Percentiles rank a stretch among this genome's conserved stretches.
Conservation (phyloP, 2,113 vertebrate genomes). For the Rhabdornis inornatus region DNA sequence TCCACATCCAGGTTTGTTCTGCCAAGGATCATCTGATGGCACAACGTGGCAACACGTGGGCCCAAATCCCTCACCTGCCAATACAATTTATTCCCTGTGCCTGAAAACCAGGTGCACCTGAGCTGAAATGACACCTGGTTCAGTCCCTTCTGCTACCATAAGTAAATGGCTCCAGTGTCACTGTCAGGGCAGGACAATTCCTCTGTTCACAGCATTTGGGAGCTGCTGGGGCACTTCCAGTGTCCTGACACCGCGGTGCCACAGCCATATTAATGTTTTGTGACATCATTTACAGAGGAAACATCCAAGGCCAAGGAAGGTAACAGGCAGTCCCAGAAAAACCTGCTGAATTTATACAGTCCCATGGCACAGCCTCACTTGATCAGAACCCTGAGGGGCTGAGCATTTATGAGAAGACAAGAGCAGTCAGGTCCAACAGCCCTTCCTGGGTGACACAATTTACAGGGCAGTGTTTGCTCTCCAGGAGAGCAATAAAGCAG, state of each 20-base stretch:
- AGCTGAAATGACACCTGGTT: neutral
- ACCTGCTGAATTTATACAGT: neutral
- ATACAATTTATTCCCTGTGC: too few species aligned
- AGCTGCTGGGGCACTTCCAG: fast-evolving
- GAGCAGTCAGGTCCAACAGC: neutral
- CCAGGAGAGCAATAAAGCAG: neutral
- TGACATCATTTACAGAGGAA: neutral
- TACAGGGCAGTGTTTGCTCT: neutral
- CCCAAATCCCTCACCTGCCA: neutral
- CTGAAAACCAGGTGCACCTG: neutral
- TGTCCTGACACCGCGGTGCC: fast-evolving
- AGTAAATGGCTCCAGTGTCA: fast-evolving
- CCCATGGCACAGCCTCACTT: fast-evolving
- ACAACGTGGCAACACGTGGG: fast-evolving
- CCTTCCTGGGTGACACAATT: neutral
- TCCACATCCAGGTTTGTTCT: neutral
- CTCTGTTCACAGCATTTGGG: fast-evolving
- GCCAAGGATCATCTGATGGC: neutral
- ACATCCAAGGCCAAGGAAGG: neutral
- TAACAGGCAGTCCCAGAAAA: neutral
- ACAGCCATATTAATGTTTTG: fast-evolving
- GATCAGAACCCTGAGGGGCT: neutral
- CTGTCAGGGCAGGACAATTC: neutral
- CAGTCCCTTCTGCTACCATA: fast-evolving
- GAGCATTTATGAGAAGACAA: neutral